phyloP scores from a whole-genome alignment of 2,888 invertebrate genomes.

The Mythimna albipuncta region DNA sequence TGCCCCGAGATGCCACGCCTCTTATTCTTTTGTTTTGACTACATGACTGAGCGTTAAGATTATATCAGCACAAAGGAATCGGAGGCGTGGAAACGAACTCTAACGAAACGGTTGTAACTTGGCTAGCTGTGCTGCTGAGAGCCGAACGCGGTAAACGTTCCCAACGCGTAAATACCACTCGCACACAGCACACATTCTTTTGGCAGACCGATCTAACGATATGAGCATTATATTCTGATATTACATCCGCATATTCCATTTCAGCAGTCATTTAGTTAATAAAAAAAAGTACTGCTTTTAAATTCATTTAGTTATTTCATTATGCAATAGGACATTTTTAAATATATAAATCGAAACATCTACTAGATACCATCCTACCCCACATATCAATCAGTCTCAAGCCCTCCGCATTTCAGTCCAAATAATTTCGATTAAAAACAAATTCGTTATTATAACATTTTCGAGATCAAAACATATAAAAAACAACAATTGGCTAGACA shows the following conservation, averaged over 20 bases:
- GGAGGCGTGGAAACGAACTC: too few relatives aligned
- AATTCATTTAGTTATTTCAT: slow-evolving; percentile 21
- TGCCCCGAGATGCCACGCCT: too few relatives aligned
- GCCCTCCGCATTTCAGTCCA: slow-evolving; percentile 41
- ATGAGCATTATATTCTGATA: slow-evolving; percentile 57
- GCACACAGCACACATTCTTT: slow-evolving; percentile 18
- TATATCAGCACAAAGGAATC: too few relatives aligned
- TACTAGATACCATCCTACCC: slow-evolving; percentile 25
- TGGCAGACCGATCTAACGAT: slow-evolving; percentile 56
- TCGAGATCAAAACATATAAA: slow-evolving; percentile 74
- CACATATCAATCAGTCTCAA: slow-evolving; percentile 58
- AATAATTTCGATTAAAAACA: slow-evolving; percentile 34
- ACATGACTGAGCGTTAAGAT: too few relatives aligned
- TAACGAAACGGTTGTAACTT: too few relatives aligned
- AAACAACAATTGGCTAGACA: slow-evolving; percentile 68
- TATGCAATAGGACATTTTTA: slow-evolving; percentile 37
- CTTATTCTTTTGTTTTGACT: too few relatives aligned
- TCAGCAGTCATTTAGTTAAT: slow-evolving; percentile 35
- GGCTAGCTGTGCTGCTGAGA: too few relatives aligned
- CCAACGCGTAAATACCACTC: too few relatives aligned
- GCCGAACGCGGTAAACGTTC: too few relatives aligned
- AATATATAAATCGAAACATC: slow-evolving; percentile 28
- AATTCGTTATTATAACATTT: slow-evolving; percentile 38
- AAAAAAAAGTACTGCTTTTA: slow-evolving; percentile 25
- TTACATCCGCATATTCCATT: slow-evolving; percentile 24